These are phyloP conservation scores for Metallyticus violacea DNA, from an alignment of 2,888 invertebrate genomes.

Conservation along the genomic window DNA sequence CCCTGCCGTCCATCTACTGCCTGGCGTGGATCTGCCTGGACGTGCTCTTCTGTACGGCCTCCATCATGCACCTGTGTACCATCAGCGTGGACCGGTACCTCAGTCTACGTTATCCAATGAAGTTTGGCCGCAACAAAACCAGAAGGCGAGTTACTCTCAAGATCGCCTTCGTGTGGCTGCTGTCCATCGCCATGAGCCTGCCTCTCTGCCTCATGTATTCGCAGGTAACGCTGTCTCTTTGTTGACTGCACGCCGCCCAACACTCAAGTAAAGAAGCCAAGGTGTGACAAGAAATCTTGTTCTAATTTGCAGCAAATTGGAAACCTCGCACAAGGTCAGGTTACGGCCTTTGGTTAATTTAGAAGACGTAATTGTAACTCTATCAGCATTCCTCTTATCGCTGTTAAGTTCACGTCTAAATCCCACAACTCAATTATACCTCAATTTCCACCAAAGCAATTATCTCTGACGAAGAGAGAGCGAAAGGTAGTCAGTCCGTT, in stretches of 20 bases:
- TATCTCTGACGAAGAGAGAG: not conserved
- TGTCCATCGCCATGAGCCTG: constrained; percentile 88
- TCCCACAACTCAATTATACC: not conserved
- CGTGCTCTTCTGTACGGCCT: constrained; percentile 93
- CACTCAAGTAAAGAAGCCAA: not conserved
- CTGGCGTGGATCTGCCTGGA: constrained; percentile 94
- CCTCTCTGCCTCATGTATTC: constrained; percentile 87
- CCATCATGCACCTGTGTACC: constrained; percentile 95
- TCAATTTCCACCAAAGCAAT: not conserved
- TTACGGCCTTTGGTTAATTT: not conserved
- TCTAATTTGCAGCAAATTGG: not conserved
- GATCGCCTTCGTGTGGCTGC: constrained; percentile 90
- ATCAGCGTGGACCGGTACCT: constrained; percentile 94
- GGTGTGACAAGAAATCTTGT: not conserved
- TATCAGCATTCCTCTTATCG: not conserved
- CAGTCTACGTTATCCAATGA: constrained; percentile 89
- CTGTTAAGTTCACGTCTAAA: not conserved
- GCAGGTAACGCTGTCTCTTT: constrained; percentile 57
- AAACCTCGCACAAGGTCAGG: not conserved
- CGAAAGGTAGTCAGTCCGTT: not conserved
- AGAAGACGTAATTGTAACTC: not conserved
- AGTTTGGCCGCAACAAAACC: constrained; percentile 86
- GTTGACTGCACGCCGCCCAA: too few species aligned
- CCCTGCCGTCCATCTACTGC: constrained; percentile 79
- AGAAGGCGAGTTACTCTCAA: constrained; percentile 80